phyloP scores from a whole-genome alignment of 1,140 invertebrate species.

The Rhynchophorus ferrugineus region DNA sequence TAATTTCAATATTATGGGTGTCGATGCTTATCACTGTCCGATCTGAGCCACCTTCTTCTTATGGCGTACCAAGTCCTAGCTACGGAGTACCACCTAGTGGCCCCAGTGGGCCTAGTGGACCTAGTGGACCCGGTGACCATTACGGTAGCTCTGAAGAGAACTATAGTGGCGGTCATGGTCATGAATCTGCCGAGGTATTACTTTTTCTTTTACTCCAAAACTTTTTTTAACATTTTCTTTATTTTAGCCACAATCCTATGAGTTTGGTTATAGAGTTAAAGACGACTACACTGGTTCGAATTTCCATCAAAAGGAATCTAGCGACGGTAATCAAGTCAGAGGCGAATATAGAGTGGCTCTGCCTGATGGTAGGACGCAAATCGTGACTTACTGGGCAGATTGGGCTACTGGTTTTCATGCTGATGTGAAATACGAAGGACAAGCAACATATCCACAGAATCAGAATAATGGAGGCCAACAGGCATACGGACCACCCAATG shows the following conservation, averaged over 20 bases:
- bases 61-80: slow-evolving; percentile 9
- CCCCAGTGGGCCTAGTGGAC: not conserved
- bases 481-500: slow-evolving; percentile 11
- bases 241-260: slow-evolving; percentile 63
- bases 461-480: slow-evolving; percentile 22
- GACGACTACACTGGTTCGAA: slow-evolving; percentile 65
- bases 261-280: slow-evolving; percentile 71
- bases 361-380: slow-evolving; percentile 65
- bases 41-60: slow-evolving; percentile 25
- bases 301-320: slow-evolving; percentile 60
- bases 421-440: slow-evolving; percentile 69
- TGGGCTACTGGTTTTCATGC: slow-evolving; percentile 72
- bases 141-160: slow-evolving; percentile 7
- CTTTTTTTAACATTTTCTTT: not conserved
- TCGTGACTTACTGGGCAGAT: slow-evolving; percentile 70
- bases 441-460: slow-evolving; percentile 52
- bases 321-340: slow-evolving; percentile 61
- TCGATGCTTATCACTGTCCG: slow-evolving; percentile 5
- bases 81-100: slow-evolving; percentile 28
- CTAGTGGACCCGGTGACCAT: slow-evolving; percentile 5
- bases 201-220: not conserved
- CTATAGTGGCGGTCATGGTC: slow-evolving; percentile 5
- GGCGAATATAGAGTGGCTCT: slow-evolving; percentile 68
- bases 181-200: not conserved
- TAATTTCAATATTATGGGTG: no score